These are phyloP conservation scores for Apodemus agrarius DNA, from an alignment of 2,797 vertebrate species.

Conservation along the genomic window DNA sequence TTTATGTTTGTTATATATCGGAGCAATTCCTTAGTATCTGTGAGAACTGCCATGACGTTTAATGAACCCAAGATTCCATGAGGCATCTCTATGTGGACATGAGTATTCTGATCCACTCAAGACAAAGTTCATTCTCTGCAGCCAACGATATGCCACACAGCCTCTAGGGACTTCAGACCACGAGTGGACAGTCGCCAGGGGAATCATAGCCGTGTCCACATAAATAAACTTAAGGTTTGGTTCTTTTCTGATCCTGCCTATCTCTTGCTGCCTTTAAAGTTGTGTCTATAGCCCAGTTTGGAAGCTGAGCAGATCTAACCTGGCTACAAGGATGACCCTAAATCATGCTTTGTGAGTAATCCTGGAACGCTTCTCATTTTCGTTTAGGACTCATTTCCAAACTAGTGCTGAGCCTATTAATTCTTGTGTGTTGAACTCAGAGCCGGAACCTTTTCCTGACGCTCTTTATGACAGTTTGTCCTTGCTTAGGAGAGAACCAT, in stretches of 20 bases:
- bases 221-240: background rate
- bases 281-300: background rate
- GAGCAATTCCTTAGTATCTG: conserved; percentile 34
- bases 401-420: background rate
- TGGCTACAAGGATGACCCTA: background rate
- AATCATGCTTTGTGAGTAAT: background rate
- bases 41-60: conserved; percentile 51
- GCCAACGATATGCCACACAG: background rate
- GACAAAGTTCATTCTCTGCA: background rate
- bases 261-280: too few species aligned
- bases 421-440: background rate
- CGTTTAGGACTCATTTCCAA: background rate
- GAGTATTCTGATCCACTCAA: conserved; percentile 13
- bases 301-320: background rate
- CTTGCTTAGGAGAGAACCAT: background rate
- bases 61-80: background rate
- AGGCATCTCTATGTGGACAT: background rate
- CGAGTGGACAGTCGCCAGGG: background rate
- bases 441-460: conserved; percentile 9
- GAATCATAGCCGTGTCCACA: background rate
- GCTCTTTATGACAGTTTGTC: background rate
- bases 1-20: conserved; percentile 52
- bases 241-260: background rate
- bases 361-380: background rate
- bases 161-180: background rate